A percentile compares a stretch with the other conserved stretches of the same genome.
Evolutionary conservation across 2,888 invertebrate species (phyloP).

Genomic region (Apocheima hispidaria): DNA sequence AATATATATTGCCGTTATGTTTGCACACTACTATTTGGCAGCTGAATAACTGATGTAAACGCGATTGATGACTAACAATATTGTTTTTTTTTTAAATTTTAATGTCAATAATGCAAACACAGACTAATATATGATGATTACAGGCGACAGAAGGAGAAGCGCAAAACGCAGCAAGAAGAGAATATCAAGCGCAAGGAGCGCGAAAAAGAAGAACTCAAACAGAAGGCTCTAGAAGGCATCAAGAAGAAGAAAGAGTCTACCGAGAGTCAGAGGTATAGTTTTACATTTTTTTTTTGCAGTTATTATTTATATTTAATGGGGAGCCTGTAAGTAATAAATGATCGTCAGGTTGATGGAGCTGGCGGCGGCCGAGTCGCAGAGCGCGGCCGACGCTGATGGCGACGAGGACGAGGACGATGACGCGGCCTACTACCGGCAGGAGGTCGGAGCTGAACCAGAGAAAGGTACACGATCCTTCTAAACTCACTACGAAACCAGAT

Average conservation of each 20-base stretch:
- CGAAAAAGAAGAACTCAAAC: conserved; percentile 87
- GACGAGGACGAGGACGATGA: conserved; percentile 88
- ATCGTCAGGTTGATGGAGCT: conserved; percentile 75
- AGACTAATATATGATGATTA: conserved; percentile 18
- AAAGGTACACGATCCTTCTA: conserved; percentile 83
- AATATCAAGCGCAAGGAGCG: conserved; percentile 89
- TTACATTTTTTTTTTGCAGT: not conserved
- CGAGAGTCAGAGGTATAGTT: conserved; percentile 75
- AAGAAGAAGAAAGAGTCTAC: conserved; percentile 84
- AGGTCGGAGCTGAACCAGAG: conserved; percentile 96
- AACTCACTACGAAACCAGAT: not conserved
- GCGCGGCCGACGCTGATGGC: conserved; percentile 67
- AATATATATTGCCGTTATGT: not conserved
- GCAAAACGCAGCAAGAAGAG: conserved; percentile 91
- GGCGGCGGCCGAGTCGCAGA: conserved; percentile 83
- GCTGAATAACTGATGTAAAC: too few relatives aligned
- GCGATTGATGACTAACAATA: too few relatives aligned
- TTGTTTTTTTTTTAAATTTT: too few relatives aligned
- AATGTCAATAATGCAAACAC: too few relatives aligned
- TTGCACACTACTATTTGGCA: not conserved
- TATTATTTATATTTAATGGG: not conserved
- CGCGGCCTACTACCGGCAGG: conserved; percentile 92
- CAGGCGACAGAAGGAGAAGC: conserved; percentile 91
- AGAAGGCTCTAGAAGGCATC: conserved; percentile 89
- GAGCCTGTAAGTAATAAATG: not conserved